Conservation (phyloP, 2,113 vertebrate species). For the Saguinus midas region DNA sequence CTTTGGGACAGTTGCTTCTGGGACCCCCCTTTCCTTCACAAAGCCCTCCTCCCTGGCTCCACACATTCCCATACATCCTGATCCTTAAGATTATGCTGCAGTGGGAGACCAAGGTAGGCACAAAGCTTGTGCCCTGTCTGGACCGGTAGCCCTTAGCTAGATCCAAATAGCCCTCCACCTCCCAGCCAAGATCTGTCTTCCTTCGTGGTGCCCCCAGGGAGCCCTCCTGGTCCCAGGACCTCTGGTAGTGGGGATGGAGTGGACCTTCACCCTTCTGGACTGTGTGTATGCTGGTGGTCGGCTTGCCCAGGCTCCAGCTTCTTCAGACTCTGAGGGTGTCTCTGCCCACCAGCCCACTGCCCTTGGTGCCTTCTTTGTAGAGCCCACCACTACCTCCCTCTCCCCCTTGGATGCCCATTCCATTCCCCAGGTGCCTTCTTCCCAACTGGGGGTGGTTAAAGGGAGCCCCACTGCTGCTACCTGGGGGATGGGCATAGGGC, state of each 20-base stretch:
- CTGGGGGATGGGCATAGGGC: constrained; percentile 46
- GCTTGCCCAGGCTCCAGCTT: not conserved
- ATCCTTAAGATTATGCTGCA: not conserved
- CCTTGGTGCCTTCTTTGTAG: constrained; percentile 25
- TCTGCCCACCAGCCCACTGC: not conserved
- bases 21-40: not conserved
- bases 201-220: not conserved
- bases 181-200: not conserved
- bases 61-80: not conserved
- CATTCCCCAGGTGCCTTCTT: constrained; percentile 59
- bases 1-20: constrained; percentile 32
- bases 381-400: not conserved
- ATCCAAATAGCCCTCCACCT: not conserved
- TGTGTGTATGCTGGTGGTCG: not conserved
- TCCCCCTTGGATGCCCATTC: constrained; percentile 20
- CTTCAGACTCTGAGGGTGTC: not conserved
- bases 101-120: not conserved
- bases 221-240: not conserved
- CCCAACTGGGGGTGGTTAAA: constrained; percentile 55
- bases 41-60: not conserved
- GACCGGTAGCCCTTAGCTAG: not conserved
- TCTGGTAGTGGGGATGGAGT: not conserved
- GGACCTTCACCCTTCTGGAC: not conserved
- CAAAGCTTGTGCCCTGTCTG: not conserved
- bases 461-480: constrained; percentile 75